Evolutionary conservation across 2,113 vertebrate genomes (phyloP).

Genomic region (Rhinolophus sinicus): DNA sequence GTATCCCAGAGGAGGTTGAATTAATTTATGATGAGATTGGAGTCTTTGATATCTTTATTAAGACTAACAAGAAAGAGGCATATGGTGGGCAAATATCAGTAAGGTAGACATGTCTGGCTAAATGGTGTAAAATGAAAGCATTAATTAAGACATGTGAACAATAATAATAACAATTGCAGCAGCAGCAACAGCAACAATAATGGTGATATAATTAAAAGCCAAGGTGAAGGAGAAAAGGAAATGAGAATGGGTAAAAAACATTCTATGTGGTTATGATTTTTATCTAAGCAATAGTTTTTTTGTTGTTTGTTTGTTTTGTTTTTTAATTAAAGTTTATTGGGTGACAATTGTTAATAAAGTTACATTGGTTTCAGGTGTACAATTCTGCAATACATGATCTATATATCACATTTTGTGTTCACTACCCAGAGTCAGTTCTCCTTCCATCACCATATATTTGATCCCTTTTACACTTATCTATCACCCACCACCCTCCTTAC

Average conservation of each 20-base stretch:
- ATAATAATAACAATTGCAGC: conserved; percentile 28
- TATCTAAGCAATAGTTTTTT: not conserved
- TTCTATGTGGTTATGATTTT: not conserved
- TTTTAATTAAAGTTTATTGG: no score
- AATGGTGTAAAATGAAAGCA: conserved; percentile 57
- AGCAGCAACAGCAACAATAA: not conserved
- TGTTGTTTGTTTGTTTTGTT: no score
- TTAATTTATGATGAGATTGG: conserved; percentile 63
- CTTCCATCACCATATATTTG: no score
- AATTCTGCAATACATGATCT: no score
- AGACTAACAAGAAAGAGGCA: conserved; percentile 73
- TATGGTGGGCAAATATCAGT: conserved; percentile 64
- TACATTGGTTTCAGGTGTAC: no score
- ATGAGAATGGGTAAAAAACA: not conserved
- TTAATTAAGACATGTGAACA: conserved; percentile 68
- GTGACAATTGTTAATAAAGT: no score
- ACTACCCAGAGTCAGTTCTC: no score
- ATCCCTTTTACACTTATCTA: no score
- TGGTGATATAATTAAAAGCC: not conserved
- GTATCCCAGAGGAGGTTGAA: conserved; percentile 71
- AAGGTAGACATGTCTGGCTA: conserved; percentile 72
- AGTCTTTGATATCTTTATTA: conserved; percentile 78
- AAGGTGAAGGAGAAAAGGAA: not conserved
- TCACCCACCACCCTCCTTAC: no score
- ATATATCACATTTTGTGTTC: no score